phyloP scores from a whole-genome alignment of 2,113 vertebrate genomes.

The Alligator mississippiensis region DNA sequence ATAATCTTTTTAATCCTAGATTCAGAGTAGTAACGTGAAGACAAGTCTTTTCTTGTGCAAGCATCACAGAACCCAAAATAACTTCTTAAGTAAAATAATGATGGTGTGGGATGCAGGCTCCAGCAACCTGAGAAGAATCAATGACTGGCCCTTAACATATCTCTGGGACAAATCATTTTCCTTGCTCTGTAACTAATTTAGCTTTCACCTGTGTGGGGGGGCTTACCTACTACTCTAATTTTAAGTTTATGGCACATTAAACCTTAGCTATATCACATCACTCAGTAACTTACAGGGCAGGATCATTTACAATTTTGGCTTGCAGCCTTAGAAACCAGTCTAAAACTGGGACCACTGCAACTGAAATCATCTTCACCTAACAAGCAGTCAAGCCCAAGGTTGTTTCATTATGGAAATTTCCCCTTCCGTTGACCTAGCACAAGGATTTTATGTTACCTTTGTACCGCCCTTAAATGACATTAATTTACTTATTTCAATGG shows the following conservation, averaged over 20 bases:
- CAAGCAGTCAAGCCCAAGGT: not conserved
- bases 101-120: not conserved
- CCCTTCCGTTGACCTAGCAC: not conserved
- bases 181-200: conserved; percentile 30
- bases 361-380: not conserved
- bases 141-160: not conserved
- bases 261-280: conserved; percentile 30
- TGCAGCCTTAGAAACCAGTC: not conserved
- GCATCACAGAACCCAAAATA: not conserved
- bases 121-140: conserved; percentile 29
- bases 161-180: not conserved
- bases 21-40: not conserved
- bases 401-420: not conserved
- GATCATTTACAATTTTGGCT: conserved; percentile 28
- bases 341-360: not conserved
- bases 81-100: not conserved
- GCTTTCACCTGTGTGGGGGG: conserved; percentile 14
- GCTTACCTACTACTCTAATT: not conserved
- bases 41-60: not conserved
- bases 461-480: not conserved
- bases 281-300: not conserved
- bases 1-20: not conserved
- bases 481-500: not conserved
- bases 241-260: conserved; percentile 46
- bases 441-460: not conserved